Conservation (phyloP, 37 sponge, comb jelly and placozoan species). For the Chondrosia reniformis region DNA sequence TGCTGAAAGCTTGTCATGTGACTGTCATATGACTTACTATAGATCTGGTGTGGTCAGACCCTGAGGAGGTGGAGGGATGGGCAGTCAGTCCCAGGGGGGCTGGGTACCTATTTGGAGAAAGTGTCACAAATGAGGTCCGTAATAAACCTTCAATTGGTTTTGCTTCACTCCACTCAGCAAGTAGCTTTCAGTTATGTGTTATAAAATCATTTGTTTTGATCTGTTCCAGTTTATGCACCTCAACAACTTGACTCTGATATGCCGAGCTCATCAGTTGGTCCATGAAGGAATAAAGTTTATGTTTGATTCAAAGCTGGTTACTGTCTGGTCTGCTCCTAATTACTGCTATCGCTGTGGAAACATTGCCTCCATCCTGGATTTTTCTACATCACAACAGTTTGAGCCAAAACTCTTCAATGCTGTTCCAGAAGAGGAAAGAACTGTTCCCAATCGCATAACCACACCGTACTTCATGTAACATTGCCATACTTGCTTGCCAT, state of each 20-base stretch:
- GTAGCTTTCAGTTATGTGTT: not conserved
- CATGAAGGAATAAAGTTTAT: slow-evolving; percentile 98
- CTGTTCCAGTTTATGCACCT: slow-evolving; percentile 86
- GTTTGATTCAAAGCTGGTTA: slow-evolving; percentile 95
- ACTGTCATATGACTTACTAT: not conserved
- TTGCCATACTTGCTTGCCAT: too few relatives aligned
- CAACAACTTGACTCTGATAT: slow-evolving; percentile 89
- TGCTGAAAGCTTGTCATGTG: not conserved
- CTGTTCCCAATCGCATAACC: slow-evolving; percentile 78
- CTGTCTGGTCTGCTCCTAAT: slow-evolving; percentile 99
- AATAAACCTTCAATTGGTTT: not conserved
- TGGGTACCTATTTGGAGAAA: slow-evolving; percentile 96
- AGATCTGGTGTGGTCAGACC: slow-evolving; percentile 99
- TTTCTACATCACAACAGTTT: slow-evolving; percentile 32
- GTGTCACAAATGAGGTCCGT: slow-evolving; percentile 84
- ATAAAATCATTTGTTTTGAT: not conserved
- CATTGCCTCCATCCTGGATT: slow-evolving; percentile 89
- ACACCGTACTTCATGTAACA: slow-evolving; percentile 96
- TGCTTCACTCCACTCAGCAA: not conserved
- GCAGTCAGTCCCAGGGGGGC: slow-evolving; percentile 98
- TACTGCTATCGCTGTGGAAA: slow-evolving; percentile 99
- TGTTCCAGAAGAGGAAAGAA: slow-evolving; percentile 87
- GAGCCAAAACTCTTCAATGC: slow-evolving; percentile 90
- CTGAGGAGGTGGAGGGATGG: slow-evolving; percentile 98
- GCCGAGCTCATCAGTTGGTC: slow-evolving; percentile 98